A percentile compares a stretch with the other conserved stretches of the same genome.
These are phyloP conservation scores for Axis porcinus DNA, from an alignment of 2,113 vertebrate genomes.

Conservation along the genomic window DNA sequence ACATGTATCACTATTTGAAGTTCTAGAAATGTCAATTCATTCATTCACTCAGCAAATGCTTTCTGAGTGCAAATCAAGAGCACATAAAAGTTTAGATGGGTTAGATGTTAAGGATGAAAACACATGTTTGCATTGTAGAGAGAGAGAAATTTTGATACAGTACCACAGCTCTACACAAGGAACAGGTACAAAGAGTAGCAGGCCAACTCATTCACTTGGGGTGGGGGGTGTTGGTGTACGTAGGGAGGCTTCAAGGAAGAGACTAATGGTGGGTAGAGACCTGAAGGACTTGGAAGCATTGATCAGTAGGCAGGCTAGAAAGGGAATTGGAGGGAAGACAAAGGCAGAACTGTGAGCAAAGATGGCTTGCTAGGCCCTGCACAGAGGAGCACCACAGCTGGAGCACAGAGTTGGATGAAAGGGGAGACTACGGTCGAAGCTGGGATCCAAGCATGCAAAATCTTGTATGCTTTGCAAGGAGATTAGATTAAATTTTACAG, in stretches of 20 bases:
- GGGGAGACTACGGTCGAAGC: background rate
- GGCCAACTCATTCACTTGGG: background rate
- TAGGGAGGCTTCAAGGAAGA: background rate
- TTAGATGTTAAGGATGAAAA: background rate
- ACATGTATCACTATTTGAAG: background rate
- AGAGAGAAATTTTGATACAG: background rate
- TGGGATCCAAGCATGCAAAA: background rate
- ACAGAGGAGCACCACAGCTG: background rate
- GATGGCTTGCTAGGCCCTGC: background rate
- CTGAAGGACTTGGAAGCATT: background rate
- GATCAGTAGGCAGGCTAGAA: background rate
- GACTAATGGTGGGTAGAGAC: background rate
- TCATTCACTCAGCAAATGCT: background rate
- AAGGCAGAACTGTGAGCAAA: background rate
- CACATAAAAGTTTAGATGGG: background rate
- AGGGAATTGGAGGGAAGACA: background rate
- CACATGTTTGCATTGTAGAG: background rate
- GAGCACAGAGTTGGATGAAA: background rate
- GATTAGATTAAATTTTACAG: background rate
- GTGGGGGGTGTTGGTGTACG: background rate
- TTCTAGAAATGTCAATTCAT: background rate
- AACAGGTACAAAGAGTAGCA: background rate
- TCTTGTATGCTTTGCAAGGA: background rate
- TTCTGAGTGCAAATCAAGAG: background rate
- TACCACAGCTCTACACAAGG: background rate